Base-by-base conservation (phyloP, 1,140 invertebrate species). In the Saccostrea glomerata region DNA sequence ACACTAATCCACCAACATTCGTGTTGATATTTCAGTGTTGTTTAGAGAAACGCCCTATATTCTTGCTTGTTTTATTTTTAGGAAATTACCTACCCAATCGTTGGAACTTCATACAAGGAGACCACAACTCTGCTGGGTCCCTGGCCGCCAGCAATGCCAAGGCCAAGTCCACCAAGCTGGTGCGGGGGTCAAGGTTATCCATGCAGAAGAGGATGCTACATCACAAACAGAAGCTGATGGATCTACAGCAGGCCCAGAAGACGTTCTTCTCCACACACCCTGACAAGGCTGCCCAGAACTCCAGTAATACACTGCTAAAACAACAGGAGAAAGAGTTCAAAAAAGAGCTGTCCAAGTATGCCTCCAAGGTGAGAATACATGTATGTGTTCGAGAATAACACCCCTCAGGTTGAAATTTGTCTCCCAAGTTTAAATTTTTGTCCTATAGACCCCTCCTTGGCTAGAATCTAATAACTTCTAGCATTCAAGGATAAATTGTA, bases 181-280 rank as follows among this genome's bases (percentile, higher is more conserved):
- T 97, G 92, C 95, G 97, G 17, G 96, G 97, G 88, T 84, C 82
- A 2, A 23, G 82, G 40, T 23, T 84, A 15, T 97, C 97, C 92
- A 95, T 97, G 85, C 97, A 97, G 91, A 97, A 97, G 93, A 96
- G 97, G 86, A 94, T 97, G 25, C 96, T 97, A 92, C 96, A 96
- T 91, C 96, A 96, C 90, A 97, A 96, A 92, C 96, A 97, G 91
- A 97, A 97, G 90, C 95, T 97, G 88, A 96, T 97, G 89, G 97
- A 97, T 90, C 93, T 97, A 36, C 97, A 97, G 89, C 95, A 96
- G 30, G 89, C 87, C n/a, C 77, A 92, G 84, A 91, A 91, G 73
- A 89, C 88, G 23, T 90, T 90, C 87, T 90, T 89, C 23, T 82
- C 82, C 12, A 86, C 89, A 66, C 87, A 87, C 66, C 20, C 84